Base-by-base conservation (phyloP, 2,113 vertebrate species). In the Hystrix brachyura region DNA sequence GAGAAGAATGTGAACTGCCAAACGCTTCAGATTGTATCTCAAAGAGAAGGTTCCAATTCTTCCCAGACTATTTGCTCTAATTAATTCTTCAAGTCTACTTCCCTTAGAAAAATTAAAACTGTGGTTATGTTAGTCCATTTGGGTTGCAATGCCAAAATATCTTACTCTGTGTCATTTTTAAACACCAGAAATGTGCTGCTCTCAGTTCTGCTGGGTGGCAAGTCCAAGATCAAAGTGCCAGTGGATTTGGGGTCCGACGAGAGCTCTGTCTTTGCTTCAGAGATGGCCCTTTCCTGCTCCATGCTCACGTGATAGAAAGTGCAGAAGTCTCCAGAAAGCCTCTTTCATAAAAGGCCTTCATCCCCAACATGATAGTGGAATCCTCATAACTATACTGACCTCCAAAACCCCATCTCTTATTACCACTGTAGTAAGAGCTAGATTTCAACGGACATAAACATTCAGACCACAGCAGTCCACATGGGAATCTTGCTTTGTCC, bases 31-130 rank as follows among this genome's bases (percentile, higher is more conserved):
- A 87, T 4, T 43, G 27, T 59, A 5, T 87, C 38, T 53, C 55
- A 32, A 87, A 48, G 29, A 93, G 85, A 90, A 69, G 48, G 17
- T 62, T 90, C 57, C 48, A 87, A 38, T 62, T 21, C 38, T 83
- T 80, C 19, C 55, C 62, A 95, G 69, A 64, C 29, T 92, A 84
- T 55, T 93, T 86, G 59, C 25, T 84, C 43, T 90, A 94, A 96
- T 74, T 93, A 96, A 96, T 83, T 94, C 62, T 95, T 91, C 48
- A 67, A 79, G 34, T 67, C 43, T 79, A 43, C 25, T 89, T 93
- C 19, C 29, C n/a, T 65, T 4, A 46, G 72, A 85, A 89, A 92
- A 95, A 38, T 46, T 85, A 59, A 88, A 74, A 80, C 21, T 88
- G 21, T 53, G 48, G 23, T n/a, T 71, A 34, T 78, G 51, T 48